Evolutionary conservation across 2,113 vertebrate species (phyloP).

Genomic region (Sinocyclocheilus maitianheensis): DNA sequence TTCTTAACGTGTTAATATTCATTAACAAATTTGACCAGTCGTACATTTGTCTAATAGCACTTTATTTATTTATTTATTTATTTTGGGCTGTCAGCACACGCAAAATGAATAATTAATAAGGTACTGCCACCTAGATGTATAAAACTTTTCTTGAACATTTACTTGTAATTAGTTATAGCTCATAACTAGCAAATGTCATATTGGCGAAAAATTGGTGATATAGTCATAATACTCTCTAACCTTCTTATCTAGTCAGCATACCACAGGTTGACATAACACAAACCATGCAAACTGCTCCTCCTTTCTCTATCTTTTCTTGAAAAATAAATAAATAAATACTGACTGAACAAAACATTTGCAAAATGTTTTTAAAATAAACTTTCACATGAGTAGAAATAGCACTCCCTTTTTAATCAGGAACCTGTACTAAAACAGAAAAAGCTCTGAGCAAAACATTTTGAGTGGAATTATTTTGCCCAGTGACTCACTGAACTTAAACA

Average conservation of each 20-base stretch:
- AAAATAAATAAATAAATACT: too few species aligned
- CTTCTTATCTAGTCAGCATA: too few species aligned
- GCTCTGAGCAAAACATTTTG: not conserved
- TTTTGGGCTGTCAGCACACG: not conserved
- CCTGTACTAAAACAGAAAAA: not conserved
- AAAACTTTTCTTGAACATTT: not conserved
- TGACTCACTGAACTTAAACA: not conserved
- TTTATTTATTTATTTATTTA: not conserved
- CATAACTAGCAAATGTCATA: not conserved
- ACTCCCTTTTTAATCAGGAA: not conserved
- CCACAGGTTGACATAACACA: too few species aligned
- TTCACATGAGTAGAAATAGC: too few species aligned
- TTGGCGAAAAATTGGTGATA: too few species aligned
- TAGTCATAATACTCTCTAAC: too few species aligned
- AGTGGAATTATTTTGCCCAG: not conserved
- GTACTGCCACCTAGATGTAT: not conserved
- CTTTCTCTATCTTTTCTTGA: too few species aligned
- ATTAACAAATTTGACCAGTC: not conserved
- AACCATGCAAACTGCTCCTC: too few species aligned
- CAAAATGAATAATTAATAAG: not conserved
- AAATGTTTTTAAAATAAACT: too few species aligned
- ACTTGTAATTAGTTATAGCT: not conserved
- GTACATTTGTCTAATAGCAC: not conserved
- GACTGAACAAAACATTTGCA: too few species aligned
- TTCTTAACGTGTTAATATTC: not conserved